Conservation (phyloP, 2,888 invertebrate genomes). For the Hypomecis punctinalis region DNA sequence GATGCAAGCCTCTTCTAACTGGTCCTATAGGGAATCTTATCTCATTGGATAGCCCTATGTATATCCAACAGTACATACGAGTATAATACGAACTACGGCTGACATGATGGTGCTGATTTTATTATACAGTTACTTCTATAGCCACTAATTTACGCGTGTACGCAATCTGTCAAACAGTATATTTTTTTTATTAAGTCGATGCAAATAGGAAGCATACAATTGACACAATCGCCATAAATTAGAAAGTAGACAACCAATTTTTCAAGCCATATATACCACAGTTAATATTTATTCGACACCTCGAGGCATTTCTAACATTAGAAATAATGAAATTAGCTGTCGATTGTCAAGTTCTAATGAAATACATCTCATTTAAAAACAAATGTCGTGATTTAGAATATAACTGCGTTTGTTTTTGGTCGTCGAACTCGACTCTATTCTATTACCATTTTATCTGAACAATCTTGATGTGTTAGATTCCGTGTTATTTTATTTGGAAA, state of each 20-base stretch:
- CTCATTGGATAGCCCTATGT: too few relatives aligned
- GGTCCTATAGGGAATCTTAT: too few relatives aligned
- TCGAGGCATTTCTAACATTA: constrained; percentile 40
- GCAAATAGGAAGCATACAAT: constrained; percentile 1
- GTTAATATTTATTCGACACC: constrained; percentile 37
- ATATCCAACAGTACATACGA: too few relatives aligned
- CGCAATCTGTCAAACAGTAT: too few relatives aligned
- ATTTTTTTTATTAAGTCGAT: neutral
- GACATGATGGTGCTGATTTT: too few relatives aligned
- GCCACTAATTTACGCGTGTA: too few relatives aligned
- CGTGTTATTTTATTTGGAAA: constrained; percentile 23
- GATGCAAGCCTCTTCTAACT: too few relatives aligned
- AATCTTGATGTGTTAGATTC: constrained; percentile 15
- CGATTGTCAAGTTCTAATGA: constrained; percentile 55
- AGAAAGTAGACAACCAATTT: constrained; percentile 41
- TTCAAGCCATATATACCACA: constrained; percentile 49
- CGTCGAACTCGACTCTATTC: constrained; percentile 15
- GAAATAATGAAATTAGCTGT: constrained; percentile 58
- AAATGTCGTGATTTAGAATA: constrained; percentile 60
- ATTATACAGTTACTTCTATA: too few relatives aligned
- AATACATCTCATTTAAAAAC: constrained; percentile 45
- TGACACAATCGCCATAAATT: constrained; percentile 24
- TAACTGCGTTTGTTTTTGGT: constrained; percentile 42
- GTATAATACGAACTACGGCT: too few relatives aligned
- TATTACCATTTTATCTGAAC: constrained; percentile 21